Conservation (phyloP, 2,113 vertebrate species). For the Tonatia bakeri region DNA sequence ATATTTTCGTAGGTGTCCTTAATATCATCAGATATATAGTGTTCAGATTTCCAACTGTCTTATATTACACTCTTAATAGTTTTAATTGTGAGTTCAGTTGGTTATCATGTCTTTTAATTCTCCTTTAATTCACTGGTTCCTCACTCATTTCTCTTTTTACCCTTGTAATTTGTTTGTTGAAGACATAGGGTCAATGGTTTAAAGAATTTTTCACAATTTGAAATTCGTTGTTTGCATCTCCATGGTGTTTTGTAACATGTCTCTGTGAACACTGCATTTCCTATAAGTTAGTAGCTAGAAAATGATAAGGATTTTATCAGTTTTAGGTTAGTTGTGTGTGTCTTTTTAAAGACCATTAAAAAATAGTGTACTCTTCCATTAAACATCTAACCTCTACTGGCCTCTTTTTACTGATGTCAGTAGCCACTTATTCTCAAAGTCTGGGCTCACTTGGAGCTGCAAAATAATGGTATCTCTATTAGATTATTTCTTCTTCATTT, state of each 20-base stretch:
- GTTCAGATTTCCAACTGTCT: background rate
- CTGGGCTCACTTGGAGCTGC: background rate
- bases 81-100: background rate
- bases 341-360: background rate
- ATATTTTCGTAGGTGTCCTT: background rate
- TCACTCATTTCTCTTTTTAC: background rate
- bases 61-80: background rate
- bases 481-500: background rate
- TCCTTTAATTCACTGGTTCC: background rate
- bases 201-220: background rate
- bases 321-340: background rate
- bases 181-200: background rate
- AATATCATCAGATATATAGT: background rate
- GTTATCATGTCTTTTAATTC: background rate
- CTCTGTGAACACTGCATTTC: background rate
- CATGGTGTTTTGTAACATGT: background rate
- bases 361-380: background rate
- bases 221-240: background rate
- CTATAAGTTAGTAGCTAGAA: background rate
- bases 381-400: background rate
- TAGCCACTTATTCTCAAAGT: background rate
- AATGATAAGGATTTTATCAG: background rate
- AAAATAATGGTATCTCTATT: background rate
- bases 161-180: background rate
- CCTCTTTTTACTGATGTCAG: background rate